phyloP scores from a whole-genome alignment of 1,140 invertebrate species.

The Anastrepha ludens region DNA sequence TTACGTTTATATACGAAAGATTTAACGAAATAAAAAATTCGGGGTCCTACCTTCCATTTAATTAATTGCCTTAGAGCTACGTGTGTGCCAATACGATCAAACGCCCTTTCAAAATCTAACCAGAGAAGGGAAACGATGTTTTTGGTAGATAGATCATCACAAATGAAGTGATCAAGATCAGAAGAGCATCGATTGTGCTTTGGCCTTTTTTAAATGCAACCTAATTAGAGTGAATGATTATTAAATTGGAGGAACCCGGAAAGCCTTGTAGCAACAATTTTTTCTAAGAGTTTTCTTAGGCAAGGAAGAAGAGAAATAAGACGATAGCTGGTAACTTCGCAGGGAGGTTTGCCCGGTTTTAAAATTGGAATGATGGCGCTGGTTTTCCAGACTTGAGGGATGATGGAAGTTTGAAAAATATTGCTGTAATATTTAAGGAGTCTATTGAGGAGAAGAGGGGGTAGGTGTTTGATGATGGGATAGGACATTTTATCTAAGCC shows the following conservation, averaged over 20 bases:
- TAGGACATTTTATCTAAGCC: too few species aligned
- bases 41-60: too few species aligned
- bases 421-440: too few species aligned
- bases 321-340: neutral
- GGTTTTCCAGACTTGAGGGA: neutral
- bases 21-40: too few species aligned
- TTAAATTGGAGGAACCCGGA: neutral
- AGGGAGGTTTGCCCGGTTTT: neutral
- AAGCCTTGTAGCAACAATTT: slow-evolving; percentile 7
- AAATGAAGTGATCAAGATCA: neutral
- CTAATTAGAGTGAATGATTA: slow-evolving; percentile 16
- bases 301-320: neutral
- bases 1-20: too few species aligned
- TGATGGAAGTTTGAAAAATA: neutral
- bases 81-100: slow-evolving; percentile 16
- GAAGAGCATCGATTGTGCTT: neutral
- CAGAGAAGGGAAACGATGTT: too few species aligned
- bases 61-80: neutral
- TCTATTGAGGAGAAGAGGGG: too few species aligned
- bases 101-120: neutral
- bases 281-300: slow-evolving; percentile 8
- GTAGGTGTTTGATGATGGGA: too few species aligned
- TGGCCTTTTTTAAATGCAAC: neutral
- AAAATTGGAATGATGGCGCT: neutral
- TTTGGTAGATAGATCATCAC: neutral